Evolutionary conservation across 2,888 invertebrate genomes (phyloP).

Genomic region (Stenoptilia bipunctidactyla): DNA sequence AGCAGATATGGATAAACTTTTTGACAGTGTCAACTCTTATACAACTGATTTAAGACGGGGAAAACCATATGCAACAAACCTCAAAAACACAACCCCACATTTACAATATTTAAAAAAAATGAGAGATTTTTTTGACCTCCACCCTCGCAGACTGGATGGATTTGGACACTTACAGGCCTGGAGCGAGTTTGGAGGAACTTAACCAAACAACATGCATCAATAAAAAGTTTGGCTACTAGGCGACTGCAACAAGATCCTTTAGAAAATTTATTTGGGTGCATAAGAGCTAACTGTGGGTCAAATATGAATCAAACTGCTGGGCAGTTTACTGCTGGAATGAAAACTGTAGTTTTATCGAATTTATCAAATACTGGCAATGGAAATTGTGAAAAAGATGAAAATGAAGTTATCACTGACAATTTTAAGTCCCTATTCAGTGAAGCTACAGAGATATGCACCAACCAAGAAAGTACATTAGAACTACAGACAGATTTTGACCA

Average conservation of each 20-base stretch:
- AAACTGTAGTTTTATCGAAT: no score
- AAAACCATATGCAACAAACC: conserved; percentile 12
- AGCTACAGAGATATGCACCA: no score
- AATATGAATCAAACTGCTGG: no score
- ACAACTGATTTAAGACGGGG: conserved; percentile 12
- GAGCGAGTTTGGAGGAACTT: conserved; percentile 11
- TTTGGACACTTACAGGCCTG: conserved; percentile 17
- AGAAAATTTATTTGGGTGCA: no score
- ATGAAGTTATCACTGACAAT: no score
- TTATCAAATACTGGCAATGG: no score
- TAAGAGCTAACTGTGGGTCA: no score
- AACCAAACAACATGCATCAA: not conserved
- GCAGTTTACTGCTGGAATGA: no score
- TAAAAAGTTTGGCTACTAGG: conserved; percentile 13
- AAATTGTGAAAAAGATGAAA: no score
- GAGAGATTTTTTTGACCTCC: conserved; percentile 15
- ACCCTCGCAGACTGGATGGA: conserved; percentile 19
- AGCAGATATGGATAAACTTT: conserved; percentile 15
- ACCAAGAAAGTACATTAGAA: no score
- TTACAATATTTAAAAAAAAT: conserved; percentile 10
- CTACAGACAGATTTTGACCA: no score
- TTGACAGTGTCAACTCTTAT: conserved; percentile 14
- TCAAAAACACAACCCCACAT: conserved; percentile 8
- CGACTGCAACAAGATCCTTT: conserved; percentile 14
- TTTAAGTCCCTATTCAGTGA: no score